Evolutionary conservation across 1,140 invertebrate genomes (phyloP), one percentile per base, ranked within the genome.

Genomic region (Macrobrachium nipponense): DNA sequence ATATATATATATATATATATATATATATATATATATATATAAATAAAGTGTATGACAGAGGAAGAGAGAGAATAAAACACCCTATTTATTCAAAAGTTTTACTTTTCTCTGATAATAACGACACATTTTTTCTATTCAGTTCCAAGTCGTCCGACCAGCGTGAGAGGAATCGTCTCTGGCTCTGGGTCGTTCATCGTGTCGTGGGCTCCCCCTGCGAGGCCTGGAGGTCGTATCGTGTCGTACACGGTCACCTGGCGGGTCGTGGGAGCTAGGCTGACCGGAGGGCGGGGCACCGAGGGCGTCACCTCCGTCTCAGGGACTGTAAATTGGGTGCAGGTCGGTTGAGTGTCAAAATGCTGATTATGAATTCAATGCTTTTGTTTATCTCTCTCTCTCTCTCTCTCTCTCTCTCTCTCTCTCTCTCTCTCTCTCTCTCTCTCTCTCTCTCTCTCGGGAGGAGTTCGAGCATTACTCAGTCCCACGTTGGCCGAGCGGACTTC

Each of bases 181-280:
- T 87, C 90, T 62, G 91, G 89, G 73, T 89, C 90, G 62, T 90
- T 93, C 60, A 87, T 92, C 73, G 91, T 93, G 15, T 91, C 91
- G 4, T 93, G 93, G 93, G 90, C 90, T 87, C 91, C 90, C 51
- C 92, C 93, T 15, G 76, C 89, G 15, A 89, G 90, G 64, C 90
- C 90, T 17, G 93, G 93, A 87, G 92, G 92, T 18, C 87, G 91
- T 79, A 89, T 93, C 27, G 91, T 88, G 11, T 90, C 91, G 79
- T 93, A 92, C 87, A 91, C 90, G n/a, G 86, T 93, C 60, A 92
- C 95, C 90, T 95, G 95, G 94, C 94, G 95, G 86, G 93, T 95
- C 88, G 92, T 95, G 72, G 95, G 80, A 58, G 62, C 80, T 10
- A 58, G 66, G n/a, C 18, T 84, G 73, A 81, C 66, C 68, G 72